Base-by-base conservation (phyloP, 2,888 invertebrate species). In the Acronicta psi region DNA sequence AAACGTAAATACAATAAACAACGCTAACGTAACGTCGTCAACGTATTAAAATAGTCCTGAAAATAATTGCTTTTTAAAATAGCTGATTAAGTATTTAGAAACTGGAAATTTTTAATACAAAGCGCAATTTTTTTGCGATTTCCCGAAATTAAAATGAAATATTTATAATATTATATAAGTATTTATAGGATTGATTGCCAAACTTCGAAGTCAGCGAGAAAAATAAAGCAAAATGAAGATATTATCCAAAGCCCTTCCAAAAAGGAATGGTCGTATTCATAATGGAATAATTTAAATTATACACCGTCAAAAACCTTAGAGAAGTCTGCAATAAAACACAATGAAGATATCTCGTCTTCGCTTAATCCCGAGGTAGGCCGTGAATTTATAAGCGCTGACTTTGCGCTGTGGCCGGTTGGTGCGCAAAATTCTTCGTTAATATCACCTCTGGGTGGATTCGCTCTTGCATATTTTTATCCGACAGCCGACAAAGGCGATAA, bases 201-300 rank as follows among this genome's bases (percentile, higher is more conserved):
- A 56, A 17, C 20, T 44, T 29, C 25, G 31, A 53, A 47, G 20
- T 49, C 56, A 67, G 69, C 63, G 47, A 74, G 56, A 61, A 59
- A 63, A 56, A 76, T 72, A 74, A 69, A 74, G 56, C 29, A 23
- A 52, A 63, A 69, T 60, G 68, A 59, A 46, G 14, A 59, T 72
- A 72, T 75, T 69, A 77, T 61, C 43, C 55, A 56, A 56, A 66
- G 61, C 69, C 69, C 69, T 69, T 64, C 64, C 69, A 42, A 64
- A 65, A 55, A 69, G 64, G 70, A 79, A 77, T 73, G 78, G 79
- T 70, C 67, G 77, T 80, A 80, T 80, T 77, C 80, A 79, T 86
- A 86, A 87, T 87, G 84, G 83, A 88, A 87, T 88, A 88, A 89
- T 87, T 89, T 88, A 83, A 88, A 86, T 86, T 86, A 86, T 85